Percentiles rank a stretch among this genome's conserved stretches.
These are phyloP conservation scores for Alosa alosa DNA, from an alignment of 2,113 vertebrate genomes.

Conservation along the genomic window DNA sequence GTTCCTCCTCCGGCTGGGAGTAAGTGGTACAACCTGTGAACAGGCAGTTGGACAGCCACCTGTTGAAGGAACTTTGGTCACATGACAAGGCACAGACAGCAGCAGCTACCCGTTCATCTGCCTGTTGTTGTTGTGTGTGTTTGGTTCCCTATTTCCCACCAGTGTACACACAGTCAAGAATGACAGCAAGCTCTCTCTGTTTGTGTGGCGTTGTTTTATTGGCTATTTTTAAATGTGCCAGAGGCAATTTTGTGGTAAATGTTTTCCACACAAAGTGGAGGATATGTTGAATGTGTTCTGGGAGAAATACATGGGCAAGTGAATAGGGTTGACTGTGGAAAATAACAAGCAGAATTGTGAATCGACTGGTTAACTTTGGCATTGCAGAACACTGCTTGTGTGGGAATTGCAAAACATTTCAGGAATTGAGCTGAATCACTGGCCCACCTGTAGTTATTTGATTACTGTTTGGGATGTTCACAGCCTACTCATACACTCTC, in stretches of 20 bases:
- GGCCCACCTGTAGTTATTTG: constrained; percentile 62
- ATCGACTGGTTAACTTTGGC: neutral
- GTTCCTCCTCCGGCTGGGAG: constrained; percentile 49
- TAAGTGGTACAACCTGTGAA: constrained; percentile 66
- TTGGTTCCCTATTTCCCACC: neutral
- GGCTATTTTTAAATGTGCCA: neutral
- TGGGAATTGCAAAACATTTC: neutral
- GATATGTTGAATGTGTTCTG: neutral
- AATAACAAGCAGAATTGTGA: neutral
- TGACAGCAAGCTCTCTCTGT: neutral
- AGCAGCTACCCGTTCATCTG: neutral
- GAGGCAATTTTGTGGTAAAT: neutral
- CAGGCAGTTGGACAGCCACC: constrained; percentile 62
- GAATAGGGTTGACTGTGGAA: neutral
- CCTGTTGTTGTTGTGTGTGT: neutral
- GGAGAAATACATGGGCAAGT: neutral
- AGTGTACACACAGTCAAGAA: neutral
- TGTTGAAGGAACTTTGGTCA: constrained; percentile 49
- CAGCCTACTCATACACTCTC: neutral
- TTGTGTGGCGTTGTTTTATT: neutral
- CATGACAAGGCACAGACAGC: constrained; percentile 55
- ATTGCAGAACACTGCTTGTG: neutral
- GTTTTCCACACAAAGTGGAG: neutral
- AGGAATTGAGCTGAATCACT: constrained; percentile 39
- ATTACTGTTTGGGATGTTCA: constrained; percentile 50